Conservation (phyloP, 2,113 vertebrate genomes). For the Lampris megalopsis region DNA sequence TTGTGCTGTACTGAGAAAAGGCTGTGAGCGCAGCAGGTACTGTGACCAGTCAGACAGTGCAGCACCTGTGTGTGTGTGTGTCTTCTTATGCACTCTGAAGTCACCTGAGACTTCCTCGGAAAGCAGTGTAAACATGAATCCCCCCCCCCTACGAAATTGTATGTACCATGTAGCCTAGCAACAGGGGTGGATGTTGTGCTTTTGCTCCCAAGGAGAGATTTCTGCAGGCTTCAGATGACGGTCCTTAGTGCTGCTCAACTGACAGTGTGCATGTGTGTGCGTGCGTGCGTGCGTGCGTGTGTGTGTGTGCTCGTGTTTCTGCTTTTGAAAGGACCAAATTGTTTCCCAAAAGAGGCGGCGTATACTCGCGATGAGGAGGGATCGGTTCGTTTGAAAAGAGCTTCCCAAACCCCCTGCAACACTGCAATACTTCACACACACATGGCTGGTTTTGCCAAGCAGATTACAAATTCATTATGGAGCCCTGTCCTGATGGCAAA, state of each 20-base stretch:
- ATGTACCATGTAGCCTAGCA: constrained; percentile 61
- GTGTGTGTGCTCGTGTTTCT: neutral
- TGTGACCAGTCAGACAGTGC: neutral
- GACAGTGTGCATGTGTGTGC: constrained; percentile 1
- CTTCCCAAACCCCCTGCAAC: no score
- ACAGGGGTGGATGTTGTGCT: constrained; percentile 40
- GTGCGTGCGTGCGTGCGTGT: constrained; percentile 1
- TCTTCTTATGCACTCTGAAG: constrained; percentile 9
- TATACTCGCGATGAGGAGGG: neutral
- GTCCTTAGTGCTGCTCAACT: constrained; percentile 10
- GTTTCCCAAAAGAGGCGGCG: constrained; percentile 18
- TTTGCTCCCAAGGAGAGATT: constrained; percentile 49
- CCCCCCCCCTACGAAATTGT: constrained; percentile 41
- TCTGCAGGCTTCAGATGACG: constrained; percentile 32
- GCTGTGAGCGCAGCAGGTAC: neutral
- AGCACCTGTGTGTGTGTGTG: neutral
- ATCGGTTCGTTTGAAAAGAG: neutral
- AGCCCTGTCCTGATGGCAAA: no score
- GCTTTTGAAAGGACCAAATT: neutral
- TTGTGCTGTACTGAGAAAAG: neutral
- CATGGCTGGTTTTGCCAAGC: no score
- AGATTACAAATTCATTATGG: no score
- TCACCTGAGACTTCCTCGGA: constrained; percentile 40
- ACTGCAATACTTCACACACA: no score
- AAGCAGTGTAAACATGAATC: constrained; percentile 41